Evolutionary conservation across 1,140 invertebrate species (phyloP).

Genomic region (Pogonus chalceus): DNA sequence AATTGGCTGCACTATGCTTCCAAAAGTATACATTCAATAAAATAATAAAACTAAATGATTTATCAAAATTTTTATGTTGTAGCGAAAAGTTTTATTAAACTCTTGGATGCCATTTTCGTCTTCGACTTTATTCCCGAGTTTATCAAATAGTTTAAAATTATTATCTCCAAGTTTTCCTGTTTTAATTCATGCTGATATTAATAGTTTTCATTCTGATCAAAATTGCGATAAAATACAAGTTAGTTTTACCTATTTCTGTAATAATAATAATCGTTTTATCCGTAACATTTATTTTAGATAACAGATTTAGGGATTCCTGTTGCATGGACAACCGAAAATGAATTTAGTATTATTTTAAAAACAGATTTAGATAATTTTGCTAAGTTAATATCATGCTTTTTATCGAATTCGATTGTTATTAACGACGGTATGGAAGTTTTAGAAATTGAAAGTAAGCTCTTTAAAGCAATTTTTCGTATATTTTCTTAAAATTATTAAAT

Average conservation of each 20-base stretch:
- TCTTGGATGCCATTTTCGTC: background rate
- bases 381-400: constrained; percentile 44
- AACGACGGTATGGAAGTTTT: constrained; percentile 53
- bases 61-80: constrained; percentile 26
- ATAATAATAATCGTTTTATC: background rate
- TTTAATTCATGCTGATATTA: constrained; percentile 3
- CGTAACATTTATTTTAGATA: constrained; percentile 37
- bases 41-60: constrained; percentile 24
- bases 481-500: background rate
- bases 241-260: constrained; percentile 3
- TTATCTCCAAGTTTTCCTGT: constrained; percentile 3
- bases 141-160: constrained; percentile 8
- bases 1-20: constrained; percentile 32
- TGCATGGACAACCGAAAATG: constrained; percentile 51
- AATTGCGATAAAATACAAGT: background rate
- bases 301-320: constrained; percentile 54
- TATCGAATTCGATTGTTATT: constrained; percentile 47
- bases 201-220: constrained; percentile 7
- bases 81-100: constrained; percentile 3
- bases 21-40: constrained; percentile 33
- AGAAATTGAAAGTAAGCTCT: constrained; percentile 54
- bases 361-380: constrained; percentile 52
- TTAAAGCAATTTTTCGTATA: background rate
- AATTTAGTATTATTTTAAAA: constrained; percentile 50
- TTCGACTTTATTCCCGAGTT: background rate